Percentiles rank a stretch among this genome's conserved stretches.
These are phyloP conservation scores for Tyrannus savana DNA, from an alignment of 2,113 vertebrate genomes.

Conservation along the genomic window DNA sequence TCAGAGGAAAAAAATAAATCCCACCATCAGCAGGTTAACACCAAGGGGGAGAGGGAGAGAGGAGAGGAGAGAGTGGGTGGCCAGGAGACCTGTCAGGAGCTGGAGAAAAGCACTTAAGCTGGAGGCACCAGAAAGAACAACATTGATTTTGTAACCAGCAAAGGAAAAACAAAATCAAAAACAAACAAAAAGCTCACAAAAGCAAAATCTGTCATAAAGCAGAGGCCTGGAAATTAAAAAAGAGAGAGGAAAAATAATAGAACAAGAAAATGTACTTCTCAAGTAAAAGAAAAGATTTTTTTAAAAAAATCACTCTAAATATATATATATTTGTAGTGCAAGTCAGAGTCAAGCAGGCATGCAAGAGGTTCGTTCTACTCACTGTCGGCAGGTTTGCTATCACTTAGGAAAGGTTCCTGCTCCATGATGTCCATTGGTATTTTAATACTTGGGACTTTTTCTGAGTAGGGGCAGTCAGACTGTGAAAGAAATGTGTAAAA, in stretches of 20 bases:
- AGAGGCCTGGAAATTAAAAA: conserved; percentile 18
- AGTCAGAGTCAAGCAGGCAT: conserved; percentile 68
- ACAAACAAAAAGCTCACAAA: background rate
- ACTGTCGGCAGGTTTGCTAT: conserved; percentile 93
- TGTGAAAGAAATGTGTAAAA: conserved; percentile 85
- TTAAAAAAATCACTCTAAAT: background rate
- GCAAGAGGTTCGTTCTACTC: conserved; percentile 85
- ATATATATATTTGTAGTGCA: conserved; percentile 7
- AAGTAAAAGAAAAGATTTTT: background rate
- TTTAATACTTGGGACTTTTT: conserved; percentile 98
- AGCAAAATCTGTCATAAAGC: conserved; percentile 3
- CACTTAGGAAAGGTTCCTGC: conserved; percentile 96
- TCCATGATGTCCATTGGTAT: conserved; percentile 99
- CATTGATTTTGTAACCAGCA: background rate
- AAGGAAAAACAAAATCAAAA: background rate
- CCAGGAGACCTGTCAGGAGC: conserved; percentile 19
- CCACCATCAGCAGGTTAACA: background rate
- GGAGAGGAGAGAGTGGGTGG: conserved; percentile 11
- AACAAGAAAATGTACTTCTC: background rate
- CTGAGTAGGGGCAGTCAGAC: conserved; percentile 96
- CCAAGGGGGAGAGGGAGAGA: background rate
- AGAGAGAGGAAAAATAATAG: background rate
- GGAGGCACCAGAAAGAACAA: conserved; percentile 32
- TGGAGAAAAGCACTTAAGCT: conserved; percentile 14
- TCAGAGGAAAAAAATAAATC: background rate